Evolutionary conservation across 1,140 invertebrate genomes (phyloP).

Genomic region (Drosophila kanapiae): DNA sequence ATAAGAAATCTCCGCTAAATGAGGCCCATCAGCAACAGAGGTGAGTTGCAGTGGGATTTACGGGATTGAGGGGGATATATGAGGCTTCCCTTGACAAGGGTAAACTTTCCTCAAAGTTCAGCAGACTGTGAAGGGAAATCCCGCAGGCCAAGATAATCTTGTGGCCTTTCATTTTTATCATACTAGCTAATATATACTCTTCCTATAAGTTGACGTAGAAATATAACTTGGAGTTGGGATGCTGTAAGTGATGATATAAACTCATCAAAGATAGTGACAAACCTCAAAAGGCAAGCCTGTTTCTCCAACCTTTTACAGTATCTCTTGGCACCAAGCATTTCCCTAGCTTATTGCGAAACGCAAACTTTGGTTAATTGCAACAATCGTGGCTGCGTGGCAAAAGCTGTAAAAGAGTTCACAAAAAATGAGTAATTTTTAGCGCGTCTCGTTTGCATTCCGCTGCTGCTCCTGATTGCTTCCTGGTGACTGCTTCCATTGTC

Average conservation of each 20-base stretch:
- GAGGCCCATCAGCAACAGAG: slow-evolving; percentile 48
- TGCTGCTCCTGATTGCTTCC: slow-evolving; percentile 74
- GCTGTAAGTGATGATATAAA: not conserved
- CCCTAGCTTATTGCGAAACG: slow-evolving; percentile 5
- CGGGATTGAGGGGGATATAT: not conserved
- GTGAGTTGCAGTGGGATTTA: slow-evolving; percentile 24
- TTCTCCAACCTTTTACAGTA: slow-evolving; percentile 13
- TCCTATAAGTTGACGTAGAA: too few species aligned
- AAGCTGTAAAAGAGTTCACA: slow-evolving; percentile 50
- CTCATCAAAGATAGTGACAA: not conserved
- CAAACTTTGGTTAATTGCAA: slow-evolving; percentile 73
- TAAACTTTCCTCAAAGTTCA: slow-evolving; percentile 28
- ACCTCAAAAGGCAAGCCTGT: not conserved
- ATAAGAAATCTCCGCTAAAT: slow-evolving; percentile 53
- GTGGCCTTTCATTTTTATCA: not conserved
- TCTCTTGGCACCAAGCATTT: not conserved
- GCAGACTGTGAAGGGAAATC: slow-evolving; percentile 16
- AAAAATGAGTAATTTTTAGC: slow-evolving; percentile 43
- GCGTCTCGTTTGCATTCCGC: slow-evolving; percentile 39
- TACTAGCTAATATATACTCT: not conserved
- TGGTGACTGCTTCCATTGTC: slow-evolving; percentile 65
- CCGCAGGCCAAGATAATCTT: slow-evolving; percentile 13
- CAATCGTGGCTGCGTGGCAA: slow-evolving; percentile 21
- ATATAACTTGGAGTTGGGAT: not conserved
- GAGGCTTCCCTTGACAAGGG: not conserved